Evolutionary conservation across 2,797 vertebrate species (phyloP), one percentile per base, ranked within the genome.

Genomic region (Cyclura pinguis): DNA sequence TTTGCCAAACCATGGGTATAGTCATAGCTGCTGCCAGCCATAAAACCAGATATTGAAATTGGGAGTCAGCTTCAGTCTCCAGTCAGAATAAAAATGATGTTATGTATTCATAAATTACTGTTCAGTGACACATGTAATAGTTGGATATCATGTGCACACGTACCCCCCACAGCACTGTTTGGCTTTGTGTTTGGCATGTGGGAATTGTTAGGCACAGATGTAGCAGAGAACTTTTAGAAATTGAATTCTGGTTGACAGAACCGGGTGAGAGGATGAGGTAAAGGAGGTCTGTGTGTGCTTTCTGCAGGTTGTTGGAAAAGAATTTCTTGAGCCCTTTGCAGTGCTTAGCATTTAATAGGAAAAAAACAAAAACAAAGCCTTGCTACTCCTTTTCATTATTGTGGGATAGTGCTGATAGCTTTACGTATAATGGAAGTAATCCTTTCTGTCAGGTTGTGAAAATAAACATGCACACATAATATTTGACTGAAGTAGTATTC

Each of bases 211-310:
- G 84, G 67, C 4, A 52, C 13, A 81, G 67, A 86, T 59, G 67
- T 32, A 84, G 32, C 29, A 80, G 32, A 90, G 84, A 67, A 84
- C 91, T 93, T 95, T 88, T 95, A 55, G 86, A 62, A 91, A 42
- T 81, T 80, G 29, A 88, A 85, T 90, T 18, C 0, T 0, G 47
- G 22, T 88, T 35, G 80, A 35, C 27, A 16, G 57, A 87, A 6
- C 77, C 5, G 64, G 6, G 22, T 18, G 57, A 78, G 8, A 29
- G 64, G 87, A 84, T 80, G 80, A 7, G 5, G 24, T 47, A 32
- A 9, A 35, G 52, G 52, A 8, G 7, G 42, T 50, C n/a, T 38
- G n/a, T 86, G 35, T 38, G 2, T n/a, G 22, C 35, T 52, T 80
- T 32, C 18, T 84, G 69, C 20, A 52, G 35, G 18, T 62, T 50